Evolutionary conservation across 1,140 invertebrate genomes (phyloP), one percentile per base, ranked within the genome.

Genomic region (Geopemphigus sp.): DNA sequence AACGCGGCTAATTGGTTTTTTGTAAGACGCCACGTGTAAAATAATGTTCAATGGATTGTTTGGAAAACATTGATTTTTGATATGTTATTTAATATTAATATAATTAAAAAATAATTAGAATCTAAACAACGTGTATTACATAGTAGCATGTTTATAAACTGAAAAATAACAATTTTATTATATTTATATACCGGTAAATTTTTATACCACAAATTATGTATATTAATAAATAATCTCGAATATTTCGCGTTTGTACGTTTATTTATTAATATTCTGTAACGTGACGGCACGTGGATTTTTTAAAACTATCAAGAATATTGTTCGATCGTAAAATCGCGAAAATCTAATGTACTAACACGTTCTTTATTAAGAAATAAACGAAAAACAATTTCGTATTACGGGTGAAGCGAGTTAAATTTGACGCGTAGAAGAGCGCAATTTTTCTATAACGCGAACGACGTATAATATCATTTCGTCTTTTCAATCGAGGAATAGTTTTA

Each of bases 141-240:
- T 54, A 1, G 24, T 29, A 53, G 47, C n/a, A 54, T 10, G 47
- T 72, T 72, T 72, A 72, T 29, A 54, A 72, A 54, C 68, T 14
- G 24, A 72, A 12, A n/a, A 54, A 54, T 72, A 72, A 72, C 47
- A 72, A 72, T 72, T 72, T 72, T 72, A 54, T 72, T 72, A 72
- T 72, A 72, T 72, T 72, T 72, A 54, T 72, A 72, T 54, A 72
- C 68, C 29, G 47, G 68, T 72, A 72, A 47, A 72, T 72, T 72
- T 72, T 72, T 72, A 72, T 72, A 72, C 68, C 24, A 72, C 24
- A 29, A 72, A 54, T 72, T 54, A 54, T 72, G 68, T 72, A 72
- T 29, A 72, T 72, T n/a, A 72, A 72, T 72, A 72, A 72, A 72
- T 4, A 72, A 72, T 72, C 50, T 72, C 53, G 12, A 72, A 54